Evolutionary conservation across 1,140 invertebrate genomes (phyloP), one percentile per base, ranked within the genome.

Genomic region (Lepidurus arcticus): DNA sequence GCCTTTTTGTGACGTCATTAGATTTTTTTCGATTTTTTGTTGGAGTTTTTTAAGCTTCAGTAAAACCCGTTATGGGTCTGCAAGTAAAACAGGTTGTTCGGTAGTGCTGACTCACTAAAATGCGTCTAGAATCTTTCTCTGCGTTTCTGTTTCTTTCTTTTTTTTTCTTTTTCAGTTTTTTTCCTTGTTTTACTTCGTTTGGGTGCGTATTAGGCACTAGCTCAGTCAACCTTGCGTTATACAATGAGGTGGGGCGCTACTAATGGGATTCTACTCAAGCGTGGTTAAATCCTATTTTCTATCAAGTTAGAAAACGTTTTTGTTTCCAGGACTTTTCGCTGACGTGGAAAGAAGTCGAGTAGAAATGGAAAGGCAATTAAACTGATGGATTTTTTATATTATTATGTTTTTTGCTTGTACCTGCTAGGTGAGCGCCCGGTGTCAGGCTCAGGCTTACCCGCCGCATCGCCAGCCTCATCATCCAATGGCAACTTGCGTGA

Each of bases 401-500:
- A n/a, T 65, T 65, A 6, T 65, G 21, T 1, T 65, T 47, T 5
- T 16, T 47, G 7, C 2, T 47, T 47, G 1, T 47, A 2, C 21
- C 53, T n/a, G 53, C 53, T 34, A 65, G 53, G 53, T 65, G 53
- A 65, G 21, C 53, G 53, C 16, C 53, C 53, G 16, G 21, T 65
- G 21, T 65, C 53, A n/a, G 53, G 53, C 0, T 65, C 53, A 65
- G 13, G 53, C 21, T 65, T 44, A 21, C 65, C 78, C 73, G 78
- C n/a, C 77, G n/a, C 53, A 21, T 21, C 53, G 0, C 21, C 53
- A 10, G 77, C 34, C 24, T 34, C 75, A 21, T 44, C 78, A 21
- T 73, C 73, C 21, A 73, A 74, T 42, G 73, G 75, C 24, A 74
- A 74, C 44, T 74, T 45, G 73, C 44, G 42, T 44, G 73, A 74